Base-by-base conservation (phyloP, 2,113 vertebrate genomes). In the Sminthopsis crassicaudata region DNA sequence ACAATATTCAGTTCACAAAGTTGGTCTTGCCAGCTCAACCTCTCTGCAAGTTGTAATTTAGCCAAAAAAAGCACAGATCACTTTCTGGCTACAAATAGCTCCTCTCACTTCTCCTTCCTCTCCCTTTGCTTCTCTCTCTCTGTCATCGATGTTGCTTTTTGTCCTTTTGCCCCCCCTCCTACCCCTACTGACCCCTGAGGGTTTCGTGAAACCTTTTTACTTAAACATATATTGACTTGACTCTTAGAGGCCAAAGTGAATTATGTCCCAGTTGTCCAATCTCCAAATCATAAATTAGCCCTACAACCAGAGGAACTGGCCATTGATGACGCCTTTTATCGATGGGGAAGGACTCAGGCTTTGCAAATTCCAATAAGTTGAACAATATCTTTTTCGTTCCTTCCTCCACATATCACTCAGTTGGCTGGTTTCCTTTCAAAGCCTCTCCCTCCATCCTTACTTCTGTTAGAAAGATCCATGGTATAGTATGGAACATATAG, bases 171-270 rank as follows among this genome's bases (percentile, higher is more conserved):
- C 97, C 96, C 48, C 92, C 90, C 92, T 97, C 90, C 95, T 96
- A 91, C 98, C 96, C 98, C 96, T 96, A 98, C 96, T 98, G 98
- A 98, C 97, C 98, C 97, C 96, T 30, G 55, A 97, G 97, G 97
- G 97, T 96, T 96, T 98, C 92, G 0, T 97, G 97, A 98, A 98
- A 97, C 98, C 98, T 98, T 98, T 98, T 98, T 98, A 98, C 98
- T 99, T 98, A 99, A 98, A 98, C 97, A 91, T 98, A 46, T 98
- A 99, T 99, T 99, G 98, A 99, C 98, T 97, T 95, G 94, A 57
- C 96, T 93, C 97, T 98, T 96, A 94, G 98, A 98, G 98, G 96
- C 96, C 90, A 5, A 96, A 53, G 95, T 99, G 98, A 99, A 96
- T 98, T 98, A 98, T 98, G 96, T 98, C 97, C 89, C 97, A 93